Conservation (phyloP, 2,888 invertebrate species). For the Aleiodes testaceus region DNA sequence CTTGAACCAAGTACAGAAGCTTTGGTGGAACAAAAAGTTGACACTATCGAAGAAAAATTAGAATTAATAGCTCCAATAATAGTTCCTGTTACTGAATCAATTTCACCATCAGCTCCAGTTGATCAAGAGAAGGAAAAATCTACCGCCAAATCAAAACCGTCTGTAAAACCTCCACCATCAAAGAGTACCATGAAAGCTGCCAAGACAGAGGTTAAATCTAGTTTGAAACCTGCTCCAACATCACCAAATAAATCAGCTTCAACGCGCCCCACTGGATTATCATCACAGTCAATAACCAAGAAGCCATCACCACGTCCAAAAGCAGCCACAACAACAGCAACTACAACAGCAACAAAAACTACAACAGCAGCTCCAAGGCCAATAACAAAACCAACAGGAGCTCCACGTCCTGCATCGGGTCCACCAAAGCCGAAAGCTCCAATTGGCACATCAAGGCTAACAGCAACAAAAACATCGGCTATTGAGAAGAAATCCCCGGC, state of each 20-base stretch:
- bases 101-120: conserved; percentile 58
- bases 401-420: conserved; percentile 49
- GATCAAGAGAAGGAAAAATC: conserved; percentile 64
- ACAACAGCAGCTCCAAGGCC: conserved; percentile 45
- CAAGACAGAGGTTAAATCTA: conserved; percentile 56
- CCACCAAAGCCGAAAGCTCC: conserved; percentile 54
- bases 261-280: conserved; percentile 45
- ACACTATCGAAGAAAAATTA: conserved; percentile 51
- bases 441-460: conserved; percentile 20
- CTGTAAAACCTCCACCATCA: conserved; percentile 58
- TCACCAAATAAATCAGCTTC: conserved; percentile 60
- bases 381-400: conserved; percentile 50
- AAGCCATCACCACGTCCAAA: conserved; percentile 57
- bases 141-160: conserved; percentile 60
- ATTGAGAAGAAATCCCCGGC: conserved; percentile 74
- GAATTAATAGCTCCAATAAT: conserved; percentile 35
- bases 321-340: conserved; percentile 49
- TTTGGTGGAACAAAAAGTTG: conserved; percentile 36
- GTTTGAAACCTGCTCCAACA: conserved; percentile 58
- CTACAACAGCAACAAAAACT: conserved; percentile 50
- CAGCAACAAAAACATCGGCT: conserved; percentile 51
- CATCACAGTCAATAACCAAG: conserved; percentile 43
- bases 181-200: conserved; percentile 55
- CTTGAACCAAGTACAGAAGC: conserved; percentile 33
- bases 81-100: conserved; percentile 55